phyloP scores from a whole-genome alignment of 2,797 vertebrate genomes.

The Darevskia mixta region DNA sequence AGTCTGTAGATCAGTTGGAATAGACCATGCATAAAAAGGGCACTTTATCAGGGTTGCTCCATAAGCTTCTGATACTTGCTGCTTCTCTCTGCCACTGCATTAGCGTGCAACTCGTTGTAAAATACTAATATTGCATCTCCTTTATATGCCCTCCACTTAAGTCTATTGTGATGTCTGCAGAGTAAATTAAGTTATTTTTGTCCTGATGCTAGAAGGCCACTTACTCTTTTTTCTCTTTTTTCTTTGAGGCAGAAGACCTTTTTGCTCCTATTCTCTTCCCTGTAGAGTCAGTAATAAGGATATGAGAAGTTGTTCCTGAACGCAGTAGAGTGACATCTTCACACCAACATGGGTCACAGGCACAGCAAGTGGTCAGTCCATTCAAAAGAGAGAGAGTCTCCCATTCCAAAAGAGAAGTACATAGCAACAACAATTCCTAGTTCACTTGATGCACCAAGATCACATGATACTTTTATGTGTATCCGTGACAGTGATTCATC shows the following conservation, averaged over 20 bases:
- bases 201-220: neutral
- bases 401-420: rapidly evolving
- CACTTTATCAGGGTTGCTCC: neutral
- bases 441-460: rapidly evolving
- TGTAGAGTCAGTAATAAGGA: neutral
- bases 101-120: neutral
- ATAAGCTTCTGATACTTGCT: neutral
- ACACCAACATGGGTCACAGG: neutral
- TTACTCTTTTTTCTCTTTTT: neutral
- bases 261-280: neutral
- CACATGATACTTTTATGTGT: neutral
- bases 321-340: neutral
- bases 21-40: neutral
- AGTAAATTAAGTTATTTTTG: neutral
- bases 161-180: neutral
- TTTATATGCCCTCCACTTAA: neutral
- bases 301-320: neutral
- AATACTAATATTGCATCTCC: neutral
- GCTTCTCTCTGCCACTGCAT: neutral
- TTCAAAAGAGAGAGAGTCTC: neutral
- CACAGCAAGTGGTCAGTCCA: neutral
- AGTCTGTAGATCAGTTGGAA: neutral
- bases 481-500: rapidly evolving
- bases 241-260: neutral
- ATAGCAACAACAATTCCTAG: rapidly evolving